Evolutionary conservation across 2,797 vertebrate genomes (phyloP), one percentile per base, ranked within the genome.

Genomic region (Sebastes iracundus): DNA sequence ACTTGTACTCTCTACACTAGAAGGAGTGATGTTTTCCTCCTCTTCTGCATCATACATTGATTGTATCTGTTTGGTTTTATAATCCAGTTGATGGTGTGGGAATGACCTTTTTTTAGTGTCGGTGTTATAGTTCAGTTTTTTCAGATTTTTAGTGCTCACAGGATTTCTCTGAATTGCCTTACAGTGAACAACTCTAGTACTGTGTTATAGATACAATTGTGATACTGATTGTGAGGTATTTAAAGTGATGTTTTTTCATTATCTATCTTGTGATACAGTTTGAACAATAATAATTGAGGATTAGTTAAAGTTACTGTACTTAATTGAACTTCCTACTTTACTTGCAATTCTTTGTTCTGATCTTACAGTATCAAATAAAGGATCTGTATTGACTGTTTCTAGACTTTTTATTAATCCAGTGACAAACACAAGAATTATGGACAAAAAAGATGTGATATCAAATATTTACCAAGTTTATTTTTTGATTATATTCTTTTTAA

Each of bases 321-420:
- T 71, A 20, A 68, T 76, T 71, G 42, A 25, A 76, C 25, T 46
- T 66, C 11, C 13, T 38, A 77, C 32, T 80, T 77, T 4, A 27
- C n/a, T 77, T 64, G 30, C 20, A 63, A 28, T 20, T 75, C 5
- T 77, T 46, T 77, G 56, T 69, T 84, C 49, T 83, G 27, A 66
- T 67, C 42, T 79, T 35, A 22, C 18, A 35, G 7, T 77, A 61
- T 62, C 68, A 49, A 91, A 88, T 91, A 89, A 91, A 92, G 35
- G 10, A 72, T 46, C 7, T 79, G 7, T 80, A 28, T 69, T 75
- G 69, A 64, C 14, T 23, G 2, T 62, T 70, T 70, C 27, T 69
- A 9, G 22, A 16, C 8, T 1, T 66, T 18, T 66, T 14, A 77
- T 59, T 69, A 13, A 67, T 32, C 7, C 3, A 69, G 5, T 38